phyloP scores from a whole-genome alignment of 2,888 invertebrate genomes.

The Ophraella communa region DNA sequence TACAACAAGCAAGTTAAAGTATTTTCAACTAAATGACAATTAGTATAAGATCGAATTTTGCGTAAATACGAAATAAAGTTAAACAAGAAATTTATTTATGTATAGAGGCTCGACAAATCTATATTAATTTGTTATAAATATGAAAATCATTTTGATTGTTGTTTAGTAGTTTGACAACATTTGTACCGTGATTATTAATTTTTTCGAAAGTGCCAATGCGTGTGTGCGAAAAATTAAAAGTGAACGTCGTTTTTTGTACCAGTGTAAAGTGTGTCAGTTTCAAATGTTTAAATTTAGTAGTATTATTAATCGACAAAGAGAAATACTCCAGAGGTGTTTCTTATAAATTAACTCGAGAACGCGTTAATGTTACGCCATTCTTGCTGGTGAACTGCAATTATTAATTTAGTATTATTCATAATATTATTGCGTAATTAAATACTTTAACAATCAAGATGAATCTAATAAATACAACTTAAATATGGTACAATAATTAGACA shows the following conservation, averaged over 20 bases:
- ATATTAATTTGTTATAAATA: conserved; percentile 59
- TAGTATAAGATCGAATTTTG: conserved; percentile 55
- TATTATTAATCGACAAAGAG: conserved; percentile 1
- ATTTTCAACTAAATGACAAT: conserved; percentile 43
- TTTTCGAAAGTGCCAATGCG: conserved; percentile 16
- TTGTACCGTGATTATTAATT: conserved; percentile 31
- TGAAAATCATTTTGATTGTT: conserved; percentile 56
- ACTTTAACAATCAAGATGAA: too few species aligned
- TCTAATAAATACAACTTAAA: too few species aligned
- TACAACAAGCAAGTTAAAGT: conserved; percentile 34
- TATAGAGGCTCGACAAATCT: conserved; percentile 42
- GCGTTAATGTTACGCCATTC: conserved; percentile 23
- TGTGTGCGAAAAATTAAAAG: conserved; percentile 32
- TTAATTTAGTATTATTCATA: background rate
- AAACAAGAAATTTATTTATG: conserved; percentile 54
- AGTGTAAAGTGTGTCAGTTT: conserved; percentile 40
- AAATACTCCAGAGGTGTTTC: conserved; percentile 4
- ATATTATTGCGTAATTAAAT: too few species aligned
- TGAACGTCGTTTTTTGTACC: conserved; percentile 35
- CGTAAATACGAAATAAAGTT: conserved; percentile 54
- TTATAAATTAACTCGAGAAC: too few species aligned
- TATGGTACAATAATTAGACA: too few species aligned
- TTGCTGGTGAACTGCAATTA: conserved; percentile 12
- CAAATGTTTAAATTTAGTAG: conserved; percentile 28
- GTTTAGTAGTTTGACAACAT: conserved; percentile 53